phyloP scores from a whole-genome alignment of 2,797 vertebrate species.

The Thunnus albacares region DNA sequence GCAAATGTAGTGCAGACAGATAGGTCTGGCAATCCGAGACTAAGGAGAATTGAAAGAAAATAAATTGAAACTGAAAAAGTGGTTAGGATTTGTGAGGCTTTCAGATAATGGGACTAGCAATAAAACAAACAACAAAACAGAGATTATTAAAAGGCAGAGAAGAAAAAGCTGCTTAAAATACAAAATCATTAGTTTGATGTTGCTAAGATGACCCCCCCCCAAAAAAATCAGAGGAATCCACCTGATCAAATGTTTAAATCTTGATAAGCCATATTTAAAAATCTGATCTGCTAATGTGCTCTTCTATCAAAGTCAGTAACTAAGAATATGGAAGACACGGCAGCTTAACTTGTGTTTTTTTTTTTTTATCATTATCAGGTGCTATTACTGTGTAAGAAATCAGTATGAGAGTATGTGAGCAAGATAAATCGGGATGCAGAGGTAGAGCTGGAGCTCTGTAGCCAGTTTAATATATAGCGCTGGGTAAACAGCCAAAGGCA shows the following conservation, averaged over 20 bases:
- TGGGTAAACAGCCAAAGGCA: slow-evolving; percentile 56
- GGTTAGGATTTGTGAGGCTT: slow-evolving; percentile 23
- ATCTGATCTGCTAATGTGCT: slow-evolving; percentile 28
- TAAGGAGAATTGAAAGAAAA: slow-evolving; percentile 29
- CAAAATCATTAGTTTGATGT: slow-evolving; percentile 10
- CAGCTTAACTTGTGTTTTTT: slow-evolving; percentile 15
- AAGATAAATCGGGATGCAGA: slow-evolving; percentile 19
- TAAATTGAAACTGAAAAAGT: slow-evolving; percentile 22
- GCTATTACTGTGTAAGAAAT: slow-evolving; percentile 3
- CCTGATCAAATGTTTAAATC: slow-evolving; percentile 32
- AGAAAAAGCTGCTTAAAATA: slow-evolving; percentile 8
- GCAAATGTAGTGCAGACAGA: slow-evolving; percentile 9
- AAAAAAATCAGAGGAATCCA: not conserved
- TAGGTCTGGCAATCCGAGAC: slow-evolving; percentile 22
- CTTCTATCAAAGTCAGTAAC: slow-evolving; percentile 50
- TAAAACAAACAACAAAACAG: slow-evolving; percentile 29
- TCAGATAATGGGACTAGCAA: slow-evolving; percentile 4
- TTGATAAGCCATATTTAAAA: slow-evolving; percentile 19
- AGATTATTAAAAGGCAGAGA: slow-evolving; percentile 14
- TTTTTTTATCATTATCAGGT: slow-evolving; percentile 13
- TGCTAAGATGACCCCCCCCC: not conserved
- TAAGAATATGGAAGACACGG: slow-evolving; percentile 7
- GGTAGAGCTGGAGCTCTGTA: slow-evolving; percentile 20
- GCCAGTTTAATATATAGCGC: slow-evolving; percentile 42
- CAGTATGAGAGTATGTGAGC: slow-evolving; percentile 9